These are phyloP conservation scores for Tanytarsus gracilentus DNA, from an alignment of 2,888 invertebrate genomes.

Conservation along the genomic window DNA sequence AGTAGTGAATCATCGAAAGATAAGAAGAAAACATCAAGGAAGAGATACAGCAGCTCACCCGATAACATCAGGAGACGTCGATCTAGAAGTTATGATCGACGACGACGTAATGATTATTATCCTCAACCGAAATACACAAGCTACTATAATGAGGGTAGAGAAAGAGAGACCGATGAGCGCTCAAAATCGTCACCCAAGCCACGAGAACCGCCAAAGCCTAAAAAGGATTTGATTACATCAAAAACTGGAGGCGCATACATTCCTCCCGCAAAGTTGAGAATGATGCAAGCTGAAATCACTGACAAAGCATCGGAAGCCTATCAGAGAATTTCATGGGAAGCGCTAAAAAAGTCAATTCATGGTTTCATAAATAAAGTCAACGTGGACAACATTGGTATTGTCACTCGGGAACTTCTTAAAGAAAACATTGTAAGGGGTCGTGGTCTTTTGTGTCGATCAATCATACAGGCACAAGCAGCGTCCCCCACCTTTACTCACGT, in stretches of 20 bases:
- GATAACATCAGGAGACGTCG: not conserved
- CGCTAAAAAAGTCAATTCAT: conserved; percentile 95
- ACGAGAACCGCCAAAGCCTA: not conserved
- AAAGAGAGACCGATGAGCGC: not conserved
- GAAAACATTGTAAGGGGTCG: conserved; percentile 95
- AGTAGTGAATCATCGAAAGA: not conserved
- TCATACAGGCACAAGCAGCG: conserved; percentile 94
- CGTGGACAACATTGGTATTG: conserved; percentile 83
- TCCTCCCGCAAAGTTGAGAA: conserved; percentile 87
- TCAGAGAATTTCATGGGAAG: conserved; percentile 97
- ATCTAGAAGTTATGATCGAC: conserved; percentile 17
- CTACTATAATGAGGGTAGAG: conserved; percentile 16
- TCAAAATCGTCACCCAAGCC: not conserved
- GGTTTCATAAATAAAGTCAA: conserved; percentile 98
- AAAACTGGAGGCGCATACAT: conserved; percentile 94
- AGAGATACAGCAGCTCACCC: not conserved
- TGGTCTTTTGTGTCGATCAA: conserved; percentile 83
- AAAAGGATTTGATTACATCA: conserved; percentile 62
- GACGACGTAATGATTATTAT: conserved; percentile 23
- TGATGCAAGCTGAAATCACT: conserved; percentile 93
- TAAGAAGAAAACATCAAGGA: not conserved
- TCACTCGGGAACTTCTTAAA: conserved; percentile 81
- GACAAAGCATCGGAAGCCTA: conserved; percentile 93
- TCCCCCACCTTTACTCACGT: conserved; percentile 97
- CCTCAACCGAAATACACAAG: conserved; percentile 23